These are phyloP conservation scores for Xenopus petersii DNA, from an alignment of 2,797 vertebrate genomes.

Conservation along the genomic window DNA sequence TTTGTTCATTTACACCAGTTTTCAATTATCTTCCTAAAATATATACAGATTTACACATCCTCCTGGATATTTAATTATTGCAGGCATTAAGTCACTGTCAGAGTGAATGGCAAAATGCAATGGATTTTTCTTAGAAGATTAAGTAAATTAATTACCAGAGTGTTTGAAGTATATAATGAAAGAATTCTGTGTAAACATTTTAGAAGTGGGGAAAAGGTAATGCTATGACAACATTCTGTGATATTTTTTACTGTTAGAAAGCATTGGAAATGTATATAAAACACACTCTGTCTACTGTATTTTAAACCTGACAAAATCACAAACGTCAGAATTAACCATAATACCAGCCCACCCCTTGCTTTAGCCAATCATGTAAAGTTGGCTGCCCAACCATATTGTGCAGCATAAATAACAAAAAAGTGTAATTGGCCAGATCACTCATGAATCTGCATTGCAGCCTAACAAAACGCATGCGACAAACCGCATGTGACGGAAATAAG, in stretches of 20 bases:
- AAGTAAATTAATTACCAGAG: slow-evolving; percentile 34
- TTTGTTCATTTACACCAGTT: slow-evolving; percentile 9
- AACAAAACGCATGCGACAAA: no score
- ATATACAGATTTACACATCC: slow-evolving; percentile 4
- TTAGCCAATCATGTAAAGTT: no score
- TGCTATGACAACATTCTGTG: slow-evolving; percentile 3
- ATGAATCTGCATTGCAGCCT: no score
- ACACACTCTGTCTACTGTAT: no score
- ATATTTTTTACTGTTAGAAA: neutral
- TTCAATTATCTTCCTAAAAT: slow-evolving; percentile 21
- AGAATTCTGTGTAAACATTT: slow-evolving; percentile 21
- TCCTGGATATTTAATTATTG: slow-evolving; percentile 15
- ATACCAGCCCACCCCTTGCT: no score
- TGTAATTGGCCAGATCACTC: no score
- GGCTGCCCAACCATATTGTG: no score
- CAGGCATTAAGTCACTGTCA: neutral
- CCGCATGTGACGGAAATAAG: no score
- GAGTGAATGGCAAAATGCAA: slow-evolving; percentile 5
- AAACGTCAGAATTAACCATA: no score
- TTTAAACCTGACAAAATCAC: no score
- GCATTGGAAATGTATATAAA: no score
- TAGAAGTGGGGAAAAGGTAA: neutral
- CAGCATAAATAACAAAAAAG: no score
- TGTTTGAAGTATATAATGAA: slow-evolving; percentile 29
- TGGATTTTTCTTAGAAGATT: slow-evolving; percentile 29